Base-by-base conservation (phyloP, 2,113 vertebrate species). In the Passer domesticus region DNA sequence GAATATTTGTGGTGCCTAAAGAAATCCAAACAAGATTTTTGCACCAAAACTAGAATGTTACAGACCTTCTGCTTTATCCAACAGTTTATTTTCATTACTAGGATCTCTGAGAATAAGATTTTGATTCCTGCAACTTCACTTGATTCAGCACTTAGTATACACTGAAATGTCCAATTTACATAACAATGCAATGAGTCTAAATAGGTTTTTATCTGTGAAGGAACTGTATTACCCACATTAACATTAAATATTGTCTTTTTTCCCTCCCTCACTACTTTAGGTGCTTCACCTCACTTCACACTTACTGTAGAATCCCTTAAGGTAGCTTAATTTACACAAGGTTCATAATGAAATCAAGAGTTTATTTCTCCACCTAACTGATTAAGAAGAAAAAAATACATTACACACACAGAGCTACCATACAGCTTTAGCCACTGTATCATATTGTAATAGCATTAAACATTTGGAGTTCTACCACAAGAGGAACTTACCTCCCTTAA, bases 401-500 rank as follows among this genome's bases (percentile, higher is more conserved):
- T 8, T n/a, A 50, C 25, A 83, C 6, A 66, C 5, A 49, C 49
- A 62, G 37, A 62, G 41, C 35, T 76, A 56, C 58, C 53, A 39
- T 5, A 35, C n/a, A 95, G 23, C 39, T 64, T 76, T 41, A 72
- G n/a, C 16, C 68, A 69, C 3, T 41, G 3, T 55, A 74, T 35
- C 6, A 8, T 7, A 59, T 0, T 19, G 5, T 18, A 80, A 47
- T 8, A 50, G 15, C 2, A 7, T 72, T 78, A 81, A 64, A 68
- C 21, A 64, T 14, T 41, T 37, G 49, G 7, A 89, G 22, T 44
- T 85, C 27, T 25, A 44, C 21, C 50, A 78, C 63, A 78, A 43
- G 15, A 47, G 6, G 72, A 87, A 94, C 98, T 98, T 97, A 99
- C 99, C 99, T 99, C 99, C 43, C 99, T 97, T 90, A 99, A 97